Conservation (phyloP, 2,113 vertebrate genomes). For the Ictalurus punctatus region DNA sequence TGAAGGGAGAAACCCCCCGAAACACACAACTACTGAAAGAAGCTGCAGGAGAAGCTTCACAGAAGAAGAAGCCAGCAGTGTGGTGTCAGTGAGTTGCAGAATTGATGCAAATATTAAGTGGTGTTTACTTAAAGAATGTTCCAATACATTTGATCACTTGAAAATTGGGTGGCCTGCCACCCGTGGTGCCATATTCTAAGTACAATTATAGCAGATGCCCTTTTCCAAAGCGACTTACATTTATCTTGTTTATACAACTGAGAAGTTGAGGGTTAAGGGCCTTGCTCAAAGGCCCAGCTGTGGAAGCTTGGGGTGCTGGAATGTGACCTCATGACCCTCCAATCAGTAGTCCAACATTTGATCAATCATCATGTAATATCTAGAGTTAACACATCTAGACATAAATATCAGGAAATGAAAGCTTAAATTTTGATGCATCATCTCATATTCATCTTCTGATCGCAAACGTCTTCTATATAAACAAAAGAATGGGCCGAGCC, state of each 20-base stretch:
- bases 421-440: background rate
- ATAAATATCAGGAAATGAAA: background rate
- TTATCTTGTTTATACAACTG: background rate
- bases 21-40: too few species aligned
- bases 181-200: background rate
- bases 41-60: background rate
- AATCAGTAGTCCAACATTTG: background rate
- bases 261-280: background rate
- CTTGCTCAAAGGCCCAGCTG: background rate
- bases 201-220: background rate
- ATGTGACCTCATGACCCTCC: background rate
- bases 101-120: too few species aligned
- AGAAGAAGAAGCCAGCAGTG: background rate
- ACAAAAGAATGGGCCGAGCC: background rate
- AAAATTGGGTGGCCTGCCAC: background rate
- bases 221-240: background rate
- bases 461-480: background rate
- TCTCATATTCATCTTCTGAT: background rate
- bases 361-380: background rate
- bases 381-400: background rate
- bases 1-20: too few species aligned
- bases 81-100: too few species aligned
- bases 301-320: background rate
- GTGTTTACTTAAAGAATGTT: background rate
- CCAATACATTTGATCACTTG: background rate